Percentiles rank a stretch among this genome's conserved stretches.
These are phyloP conservation scores for Hypotaenidia okinawae DNA, from an alignment of 2,797 vertebrate genomes.

Conservation along the genomic window DNA sequence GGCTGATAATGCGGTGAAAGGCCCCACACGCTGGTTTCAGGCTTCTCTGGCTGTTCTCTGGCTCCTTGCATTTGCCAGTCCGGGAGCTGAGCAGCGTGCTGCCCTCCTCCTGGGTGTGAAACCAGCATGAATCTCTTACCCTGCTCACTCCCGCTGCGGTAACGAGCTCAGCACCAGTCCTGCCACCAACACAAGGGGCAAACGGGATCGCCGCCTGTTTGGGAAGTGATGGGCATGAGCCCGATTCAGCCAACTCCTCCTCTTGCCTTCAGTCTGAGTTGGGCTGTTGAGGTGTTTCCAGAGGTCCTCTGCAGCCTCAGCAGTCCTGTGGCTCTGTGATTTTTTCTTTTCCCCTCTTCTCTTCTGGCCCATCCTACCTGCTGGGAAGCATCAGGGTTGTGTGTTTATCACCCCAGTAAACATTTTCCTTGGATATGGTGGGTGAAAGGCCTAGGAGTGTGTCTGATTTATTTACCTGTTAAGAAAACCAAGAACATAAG, in stretches of 20 bases:
- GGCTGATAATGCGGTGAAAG: background rate
- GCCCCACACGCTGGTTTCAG: background rate
- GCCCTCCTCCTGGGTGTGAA: background rate
- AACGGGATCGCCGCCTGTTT: background rate
- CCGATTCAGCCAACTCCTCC: background rate
- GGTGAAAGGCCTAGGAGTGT: background rate
- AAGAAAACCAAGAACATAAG: background rate
- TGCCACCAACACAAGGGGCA: background rate
- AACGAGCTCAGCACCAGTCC: background rate
- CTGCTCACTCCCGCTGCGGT: background rate
- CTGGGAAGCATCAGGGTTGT: background rate
- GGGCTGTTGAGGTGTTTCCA: background rate
- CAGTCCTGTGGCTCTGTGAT: background rate
- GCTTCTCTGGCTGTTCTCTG: background rate
- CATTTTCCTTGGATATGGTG: background rate
- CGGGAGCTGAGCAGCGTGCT: accelerated
- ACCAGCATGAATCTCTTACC: background rate
- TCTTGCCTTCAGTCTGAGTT: background rate
- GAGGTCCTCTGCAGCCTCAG: background rate
- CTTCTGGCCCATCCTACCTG: background rate
- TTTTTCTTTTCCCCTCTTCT: background rate
- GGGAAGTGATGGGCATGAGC: background rate
- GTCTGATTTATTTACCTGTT: background rate
- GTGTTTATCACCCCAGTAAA: slow-evolving; percentile 26
- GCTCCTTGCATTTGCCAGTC: background rate